phyloP scores from a whole-genome alignment of 2,888 invertebrate genomes.

The Stenoptilia bipunctidactyla region DNA sequence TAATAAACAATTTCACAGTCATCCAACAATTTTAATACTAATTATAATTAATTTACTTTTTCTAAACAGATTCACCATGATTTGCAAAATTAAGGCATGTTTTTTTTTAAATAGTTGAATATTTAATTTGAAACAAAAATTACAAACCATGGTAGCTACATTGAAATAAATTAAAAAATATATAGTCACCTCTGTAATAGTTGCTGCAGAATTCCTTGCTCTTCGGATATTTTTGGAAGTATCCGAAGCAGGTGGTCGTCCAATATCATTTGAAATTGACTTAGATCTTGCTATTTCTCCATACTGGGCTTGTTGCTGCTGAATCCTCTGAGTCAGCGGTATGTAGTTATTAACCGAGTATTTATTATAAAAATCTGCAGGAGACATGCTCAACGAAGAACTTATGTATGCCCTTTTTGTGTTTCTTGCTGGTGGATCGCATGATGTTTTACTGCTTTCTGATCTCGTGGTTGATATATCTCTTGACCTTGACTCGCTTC shows the following conservation, averaged over 20 bases:
- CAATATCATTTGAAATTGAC: constrained; percentile 72
- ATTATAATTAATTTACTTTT: no score
- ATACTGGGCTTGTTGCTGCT: constrained; percentile 40
- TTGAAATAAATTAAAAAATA: neutral
- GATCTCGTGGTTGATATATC: constrained; percentile 66
- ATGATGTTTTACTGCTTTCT: constrained; percentile 61
- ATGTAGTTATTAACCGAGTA: constrained; percentile 83
- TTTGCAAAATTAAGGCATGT: no score
- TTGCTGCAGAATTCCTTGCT: constrained; percentile 43
- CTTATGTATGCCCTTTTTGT: constrained; percentile 48
- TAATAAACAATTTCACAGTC: constrained; percentile 43
- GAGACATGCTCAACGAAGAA: constrained; percentile 69
- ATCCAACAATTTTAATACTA: constrained; percentile 16
- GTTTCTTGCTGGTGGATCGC: constrained; percentile 42
- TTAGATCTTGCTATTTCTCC: constrained; percentile 64
- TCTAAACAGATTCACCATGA: no score
- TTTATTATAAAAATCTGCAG: constrained; percentile 79
- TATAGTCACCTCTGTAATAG: constrained; percentile 47
- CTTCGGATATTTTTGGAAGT: constrained; percentile 36
- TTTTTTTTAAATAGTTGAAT: no score
- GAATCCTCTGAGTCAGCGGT: constrained; percentile 65
- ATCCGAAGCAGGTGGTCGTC: constrained; percentile 52
- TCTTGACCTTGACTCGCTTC: constrained; percentile 66
- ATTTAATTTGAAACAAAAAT: no score
- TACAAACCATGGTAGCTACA: no score